Conservation (phyloP, 2,888 invertebrate genomes). For the Folsomia candida region DNA sequence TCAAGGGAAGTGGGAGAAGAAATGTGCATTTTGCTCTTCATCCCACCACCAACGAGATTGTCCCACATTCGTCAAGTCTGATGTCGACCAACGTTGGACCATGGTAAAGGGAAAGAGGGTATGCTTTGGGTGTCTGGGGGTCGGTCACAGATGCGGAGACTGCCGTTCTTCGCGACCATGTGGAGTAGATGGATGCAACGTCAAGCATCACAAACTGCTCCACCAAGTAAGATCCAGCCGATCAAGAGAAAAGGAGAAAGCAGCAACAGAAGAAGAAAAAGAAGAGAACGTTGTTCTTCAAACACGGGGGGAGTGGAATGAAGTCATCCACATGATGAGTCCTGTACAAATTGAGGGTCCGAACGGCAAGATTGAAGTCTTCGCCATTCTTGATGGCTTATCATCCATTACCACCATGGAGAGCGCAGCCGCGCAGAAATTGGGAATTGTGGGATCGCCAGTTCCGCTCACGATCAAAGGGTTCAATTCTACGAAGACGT, state of each 20-base stretch:
- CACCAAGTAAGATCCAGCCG: neutral
- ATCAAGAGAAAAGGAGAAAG: neutral
- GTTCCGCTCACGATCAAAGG: conserved; percentile 4
- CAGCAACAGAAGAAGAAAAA: no score
- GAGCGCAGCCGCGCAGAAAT: conserved; percentile 4
- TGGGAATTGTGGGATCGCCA: conserved; percentile 9
- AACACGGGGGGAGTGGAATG: no score
- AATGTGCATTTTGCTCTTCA: no score
- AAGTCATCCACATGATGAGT: no score
- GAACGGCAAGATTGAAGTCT: neutral
- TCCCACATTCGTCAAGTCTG: no score
- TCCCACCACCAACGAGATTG: no score
- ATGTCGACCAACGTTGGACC: no score
- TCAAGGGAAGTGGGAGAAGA: no score
- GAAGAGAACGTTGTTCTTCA: no score
- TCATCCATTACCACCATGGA: conserved; percentile 18
- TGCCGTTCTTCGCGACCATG: neutral
- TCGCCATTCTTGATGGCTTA: conserved; percentile 24
- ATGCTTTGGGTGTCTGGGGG: no score
- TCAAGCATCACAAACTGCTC: conserved; percentile 4
- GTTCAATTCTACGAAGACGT: neutral
- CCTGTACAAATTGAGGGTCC: conserved; percentile 5
- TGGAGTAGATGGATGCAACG: neutral
- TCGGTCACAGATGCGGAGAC: neutral
- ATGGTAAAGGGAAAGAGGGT: no score